Conservation (phyloP, 2,888 invertebrate species). For the Mythimna pallens region DNA sequence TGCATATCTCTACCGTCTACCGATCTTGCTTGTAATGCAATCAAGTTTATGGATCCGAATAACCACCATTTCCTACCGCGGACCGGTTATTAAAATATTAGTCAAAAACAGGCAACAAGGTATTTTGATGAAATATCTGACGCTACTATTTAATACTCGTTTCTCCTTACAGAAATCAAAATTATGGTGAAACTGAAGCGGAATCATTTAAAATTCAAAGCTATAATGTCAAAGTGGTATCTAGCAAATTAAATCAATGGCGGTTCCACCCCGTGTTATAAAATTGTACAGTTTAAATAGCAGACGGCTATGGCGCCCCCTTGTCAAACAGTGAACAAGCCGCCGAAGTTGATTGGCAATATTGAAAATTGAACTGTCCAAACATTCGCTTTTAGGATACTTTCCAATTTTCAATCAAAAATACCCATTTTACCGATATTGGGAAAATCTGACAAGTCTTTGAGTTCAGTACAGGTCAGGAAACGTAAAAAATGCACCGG, state of each 20-base stretch:
- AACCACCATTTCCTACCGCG: constrained; percentile 31
- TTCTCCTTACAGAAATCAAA: constrained; percentile 3
- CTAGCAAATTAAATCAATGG: constrained; percentile 71
- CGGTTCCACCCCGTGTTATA: constrained; percentile 76
- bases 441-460: constrained; percentile 73
- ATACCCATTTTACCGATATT: constrained; percentile 72
- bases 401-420: constrained; percentile 78
- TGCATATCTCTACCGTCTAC: constrained; percentile 17
- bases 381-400: constrained; percentile 77
- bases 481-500: constrained; percentile 68
- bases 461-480: constrained; percentile 61
- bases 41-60: constrained; percentile 30
- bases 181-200: constrained; percentile 46
- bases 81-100: constrained; percentile 33
- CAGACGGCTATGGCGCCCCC: constrained; percentile 71
- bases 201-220: constrained; percentile 67
- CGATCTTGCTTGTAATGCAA: constrained; percentile 41
- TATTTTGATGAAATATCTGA: constrained; percentile 24
- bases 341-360: constrained; percentile 82
- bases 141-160: constrained; percentile 1
- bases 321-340: constrained; percentile 77
- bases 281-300: constrained; percentile 81
- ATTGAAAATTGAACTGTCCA: constrained; percentile 82
- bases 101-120: constrained; percentile 12
- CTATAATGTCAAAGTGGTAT: constrained; percentile 69